Conservation (phyloP, 2,797 vertebrate genomes). For the Scolopax bukidnonensis region DNA sequence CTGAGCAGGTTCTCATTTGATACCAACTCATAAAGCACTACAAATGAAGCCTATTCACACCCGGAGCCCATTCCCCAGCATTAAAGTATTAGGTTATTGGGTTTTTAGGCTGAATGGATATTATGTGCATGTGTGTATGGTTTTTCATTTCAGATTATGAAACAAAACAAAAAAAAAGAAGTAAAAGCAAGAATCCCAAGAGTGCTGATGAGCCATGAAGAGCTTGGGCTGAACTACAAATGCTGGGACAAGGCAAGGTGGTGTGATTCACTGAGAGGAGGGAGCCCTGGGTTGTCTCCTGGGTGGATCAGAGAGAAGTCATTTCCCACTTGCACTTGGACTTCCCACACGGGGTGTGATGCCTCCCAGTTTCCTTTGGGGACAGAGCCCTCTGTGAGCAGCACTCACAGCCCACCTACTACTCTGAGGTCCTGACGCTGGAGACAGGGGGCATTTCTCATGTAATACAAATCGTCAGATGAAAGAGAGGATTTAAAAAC, state of each 20-base stretch:
- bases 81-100: neutral
- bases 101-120: neutral
- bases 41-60: neutral
- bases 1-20: neutral
- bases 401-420: neutral
- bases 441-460: neutral
- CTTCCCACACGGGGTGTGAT: neutral
- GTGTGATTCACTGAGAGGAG: neutral
- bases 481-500: constrained; percentile 29
- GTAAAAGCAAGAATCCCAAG: neutral
- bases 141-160: neutral
- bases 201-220: neutral
- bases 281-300: neutral
- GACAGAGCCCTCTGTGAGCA: neutral
- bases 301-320: neutral
- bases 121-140: neutral
- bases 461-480: neutral
- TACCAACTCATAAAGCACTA: neutral
- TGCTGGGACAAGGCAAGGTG: accelerated
- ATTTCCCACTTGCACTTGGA: accelerated
- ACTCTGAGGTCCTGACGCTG: neutral
- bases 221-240: neutral
- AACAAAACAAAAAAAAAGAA: neutral
- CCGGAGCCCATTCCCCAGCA: neutral
- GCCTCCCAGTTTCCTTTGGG: neutral